Evolutionary conservation across 2,113 vertebrate genomes (phyloP).

Genomic region (Loxodonta africana): DNA sequence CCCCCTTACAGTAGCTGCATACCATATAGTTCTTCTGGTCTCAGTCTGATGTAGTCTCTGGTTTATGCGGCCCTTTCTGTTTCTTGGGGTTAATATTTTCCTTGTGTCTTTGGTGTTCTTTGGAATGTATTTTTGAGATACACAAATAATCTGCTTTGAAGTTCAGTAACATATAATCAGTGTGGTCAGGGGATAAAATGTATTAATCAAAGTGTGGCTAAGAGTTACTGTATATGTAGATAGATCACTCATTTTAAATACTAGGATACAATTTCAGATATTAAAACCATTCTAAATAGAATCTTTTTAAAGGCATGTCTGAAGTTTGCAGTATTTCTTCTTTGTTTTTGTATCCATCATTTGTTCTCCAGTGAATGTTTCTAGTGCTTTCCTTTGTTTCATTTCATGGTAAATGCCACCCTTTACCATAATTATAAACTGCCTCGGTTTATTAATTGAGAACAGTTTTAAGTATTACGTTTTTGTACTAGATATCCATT

Average conservation of each 20-base stretch:
- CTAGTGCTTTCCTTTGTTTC: background rate
- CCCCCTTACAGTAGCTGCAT: no score
- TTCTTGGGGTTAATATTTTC: no score
- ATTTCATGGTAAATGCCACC: background rate
- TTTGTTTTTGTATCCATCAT: background rate
- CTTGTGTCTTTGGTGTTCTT: no score
- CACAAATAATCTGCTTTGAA: background rate
- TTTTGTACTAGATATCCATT: background rate
- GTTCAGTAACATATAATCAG: background rate
- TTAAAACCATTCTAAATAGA: background rate
- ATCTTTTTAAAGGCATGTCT: background rate
- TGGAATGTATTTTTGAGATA: background rate
- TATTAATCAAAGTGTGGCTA: background rate
- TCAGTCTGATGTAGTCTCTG: no score
- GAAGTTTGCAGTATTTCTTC: background rate
- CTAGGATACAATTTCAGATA: background rate
- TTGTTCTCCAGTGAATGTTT: background rate
- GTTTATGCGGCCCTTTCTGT: no score
- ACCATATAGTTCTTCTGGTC: no score
- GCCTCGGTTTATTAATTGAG: conserved; percentile 4
- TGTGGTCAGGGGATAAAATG: background rate
- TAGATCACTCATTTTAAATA: background rate
- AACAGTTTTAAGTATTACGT: conserved; percentile 15
- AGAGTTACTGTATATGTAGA: background rate
- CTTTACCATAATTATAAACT: background rate